phyloP scores from a whole-genome alignment of 2,113 vertebrate species.

The Sorex araneus region DNA sequence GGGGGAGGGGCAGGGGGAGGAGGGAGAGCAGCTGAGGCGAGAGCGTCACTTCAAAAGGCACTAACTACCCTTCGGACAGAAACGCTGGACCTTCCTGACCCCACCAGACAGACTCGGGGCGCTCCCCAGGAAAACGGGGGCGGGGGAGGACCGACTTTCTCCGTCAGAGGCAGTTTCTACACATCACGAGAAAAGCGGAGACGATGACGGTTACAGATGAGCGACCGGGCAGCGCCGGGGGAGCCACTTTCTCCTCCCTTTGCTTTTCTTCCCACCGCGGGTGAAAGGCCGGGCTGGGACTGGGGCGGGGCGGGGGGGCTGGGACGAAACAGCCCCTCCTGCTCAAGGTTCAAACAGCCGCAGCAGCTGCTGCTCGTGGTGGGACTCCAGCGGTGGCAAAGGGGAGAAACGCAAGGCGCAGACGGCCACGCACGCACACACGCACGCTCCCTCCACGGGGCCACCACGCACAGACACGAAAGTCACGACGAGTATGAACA shows the following conservation, averaged over 20 bases:
- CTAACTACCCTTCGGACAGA: background rate
- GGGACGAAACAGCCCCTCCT: background rate
- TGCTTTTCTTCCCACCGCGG: background rate
- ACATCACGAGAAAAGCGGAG: slow-evolving; percentile 56
- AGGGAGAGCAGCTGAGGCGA: background rate
- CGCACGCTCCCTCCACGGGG: slow-evolving; percentile 53
- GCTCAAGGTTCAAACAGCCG: slow-evolving; percentile 58
- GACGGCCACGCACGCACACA: slow-evolving; percentile 20
- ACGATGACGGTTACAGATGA: background rate
- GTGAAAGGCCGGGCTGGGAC: slow-evolving; percentile 12
- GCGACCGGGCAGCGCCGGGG: background rate
- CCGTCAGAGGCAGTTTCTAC: slow-evolving; percentile 58
- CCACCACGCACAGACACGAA: slow-evolving; percentile 85
- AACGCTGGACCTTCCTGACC: background rate
- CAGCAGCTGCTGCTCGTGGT: background rate
- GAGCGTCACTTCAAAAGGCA: slow-evolving; percentile 31
- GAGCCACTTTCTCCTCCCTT: slow-evolving; percentile 43
- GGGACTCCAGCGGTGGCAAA: slow-evolving; percentile 44
- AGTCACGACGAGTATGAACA: slow-evolving; percentile 87
- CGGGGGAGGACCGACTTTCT: slow-evolving; percentile 21
- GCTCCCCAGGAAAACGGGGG: background rate
- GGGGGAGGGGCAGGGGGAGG: too few relatives aligned
- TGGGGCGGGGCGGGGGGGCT: background rate
- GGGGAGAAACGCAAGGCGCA: slow-evolving; percentile 77
- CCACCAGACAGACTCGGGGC: background rate